These are phyloP conservation scores for Phrixothrix hirtus DNA, from an alignment of 2,888 invertebrate species.

Conservation along the genomic window DNA sequence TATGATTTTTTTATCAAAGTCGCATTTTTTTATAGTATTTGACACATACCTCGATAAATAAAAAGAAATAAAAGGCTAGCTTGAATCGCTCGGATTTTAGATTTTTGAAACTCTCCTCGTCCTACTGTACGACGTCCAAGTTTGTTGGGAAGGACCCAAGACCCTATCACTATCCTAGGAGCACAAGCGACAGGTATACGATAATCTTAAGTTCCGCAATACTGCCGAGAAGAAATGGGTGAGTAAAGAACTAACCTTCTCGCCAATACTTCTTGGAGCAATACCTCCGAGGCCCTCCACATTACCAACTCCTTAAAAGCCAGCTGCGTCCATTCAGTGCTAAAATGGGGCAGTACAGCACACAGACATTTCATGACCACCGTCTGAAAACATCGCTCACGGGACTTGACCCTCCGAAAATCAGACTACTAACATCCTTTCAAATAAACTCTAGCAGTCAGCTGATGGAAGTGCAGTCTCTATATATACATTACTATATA, in stretches of 20 bases:
- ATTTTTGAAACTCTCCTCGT: no score
- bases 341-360: background rate
- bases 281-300: background rate
- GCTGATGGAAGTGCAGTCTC: no score
- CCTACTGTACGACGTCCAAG: conserved; percentile 31
- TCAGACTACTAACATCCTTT: no score
- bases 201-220: conserved; percentile 13
- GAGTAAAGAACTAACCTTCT: background rate
- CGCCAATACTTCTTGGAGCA: background rate
- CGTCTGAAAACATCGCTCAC: no score
- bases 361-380: background rate
- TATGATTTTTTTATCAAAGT: no score
- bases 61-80: no score
- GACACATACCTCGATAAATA: no score
- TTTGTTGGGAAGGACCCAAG: conserved; percentile 28
- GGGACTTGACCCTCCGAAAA: no score
- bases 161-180: conserved; percentile 16
- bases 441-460: no score
- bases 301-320: background rate
- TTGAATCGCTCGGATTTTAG: no score
- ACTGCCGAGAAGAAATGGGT: conserved; percentile 1
- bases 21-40: no score
- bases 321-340: background rate
- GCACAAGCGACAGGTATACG: conserved; percentile 14
- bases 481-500: no score